Conservation (phyloP, 2,888 invertebrate genomes). For the Eristalis intricaria region DNA sequence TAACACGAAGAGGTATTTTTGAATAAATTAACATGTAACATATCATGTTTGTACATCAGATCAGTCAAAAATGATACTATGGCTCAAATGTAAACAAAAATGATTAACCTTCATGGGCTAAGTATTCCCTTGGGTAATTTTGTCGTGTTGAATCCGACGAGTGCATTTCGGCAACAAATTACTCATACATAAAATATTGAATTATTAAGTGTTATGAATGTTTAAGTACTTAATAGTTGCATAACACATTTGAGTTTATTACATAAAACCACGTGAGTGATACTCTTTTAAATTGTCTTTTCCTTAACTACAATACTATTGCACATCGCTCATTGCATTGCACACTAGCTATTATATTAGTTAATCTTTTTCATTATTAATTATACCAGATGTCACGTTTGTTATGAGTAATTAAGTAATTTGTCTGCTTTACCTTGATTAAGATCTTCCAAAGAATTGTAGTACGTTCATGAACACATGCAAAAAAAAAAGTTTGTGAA, state of each 20-base stretch:
- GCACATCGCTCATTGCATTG: neutral
- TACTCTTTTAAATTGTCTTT: slow-evolving; percentile 13
- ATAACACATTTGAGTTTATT: slow-evolving; percentile 41
- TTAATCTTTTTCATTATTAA: neutral
- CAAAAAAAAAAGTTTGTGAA: neutral
- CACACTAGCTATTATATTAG: neutral
- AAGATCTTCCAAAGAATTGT: slow-evolving; percentile 11
- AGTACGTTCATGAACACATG: neutral
- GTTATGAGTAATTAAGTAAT: slow-evolving; percentile 39
- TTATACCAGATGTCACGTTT: slow-evolving; percentile 19
- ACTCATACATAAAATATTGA: slow-evolving; percentile 33
- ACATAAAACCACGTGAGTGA: slow-evolving; percentile 45
- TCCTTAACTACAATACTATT: slow-evolving; percentile 2
- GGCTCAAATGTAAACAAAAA: slow-evolving; percentile 11
- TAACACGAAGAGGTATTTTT: neutral
- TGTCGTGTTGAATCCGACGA: neutral
- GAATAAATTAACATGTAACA: slow-evolving; percentile 5
- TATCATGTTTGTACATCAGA: slow-evolving; percentile 1
- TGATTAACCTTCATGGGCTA: slow-evolving; percentile 22
- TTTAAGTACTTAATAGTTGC: slow-evolving; percentile 47
- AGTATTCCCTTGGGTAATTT: slow-evolving; percentile 31
- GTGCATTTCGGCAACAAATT: slow-evolving; percentile 35
- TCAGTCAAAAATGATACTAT: neutral
- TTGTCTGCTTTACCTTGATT: slow-evolving; percentile 3
- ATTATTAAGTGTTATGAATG: slow-evolving; percentile 57